These are phyloP conservation scores for Hippotragus niger DNA, from an alignment of 2,113 vertebrate species.

Conservation along the genomic window DNA sequence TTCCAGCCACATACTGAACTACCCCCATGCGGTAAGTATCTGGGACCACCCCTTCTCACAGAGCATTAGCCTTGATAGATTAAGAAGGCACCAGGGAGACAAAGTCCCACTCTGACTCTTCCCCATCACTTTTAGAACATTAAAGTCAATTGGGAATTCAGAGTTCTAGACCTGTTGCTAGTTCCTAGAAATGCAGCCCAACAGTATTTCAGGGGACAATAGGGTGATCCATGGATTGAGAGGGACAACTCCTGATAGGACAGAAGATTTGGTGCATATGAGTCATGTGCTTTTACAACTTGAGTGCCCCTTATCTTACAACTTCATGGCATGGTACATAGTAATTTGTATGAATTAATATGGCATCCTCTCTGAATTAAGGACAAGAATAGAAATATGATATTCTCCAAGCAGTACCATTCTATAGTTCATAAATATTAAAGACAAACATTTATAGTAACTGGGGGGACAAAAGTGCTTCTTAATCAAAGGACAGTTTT, in stretches of 20 bases:
- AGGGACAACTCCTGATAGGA: not conserved
- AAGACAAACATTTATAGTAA: not conserved
- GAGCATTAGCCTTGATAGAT: not conserved
- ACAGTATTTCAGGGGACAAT: not conserved
- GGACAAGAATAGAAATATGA: not conserved
- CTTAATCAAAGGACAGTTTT: not conserved
- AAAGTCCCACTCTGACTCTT: not conserved
- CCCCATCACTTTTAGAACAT: not conserved
- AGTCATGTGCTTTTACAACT: not conserved
- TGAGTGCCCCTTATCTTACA: not conserved
- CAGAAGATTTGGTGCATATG: not conserved
- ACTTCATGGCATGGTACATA: not conserved
- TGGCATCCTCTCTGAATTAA: not conserved
- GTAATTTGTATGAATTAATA: not conserved
- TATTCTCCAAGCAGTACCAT: not conserved
- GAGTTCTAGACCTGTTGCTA: not conserved
- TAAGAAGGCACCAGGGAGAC: not conserved
- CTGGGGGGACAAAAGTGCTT: not conserved
- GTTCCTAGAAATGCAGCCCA: not conserved
- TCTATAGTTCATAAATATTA: not conserved
- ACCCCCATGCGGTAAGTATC: not conserved
- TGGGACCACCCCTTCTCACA: fast-evolving
- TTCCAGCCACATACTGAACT: not conserved
- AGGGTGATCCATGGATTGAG: not conserved
- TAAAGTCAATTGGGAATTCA: not conserved